Evolutionary conservation across 1,140 invertebrate species (phyloP).

Genomic region (Gonatopus flavifemur): DNA sequence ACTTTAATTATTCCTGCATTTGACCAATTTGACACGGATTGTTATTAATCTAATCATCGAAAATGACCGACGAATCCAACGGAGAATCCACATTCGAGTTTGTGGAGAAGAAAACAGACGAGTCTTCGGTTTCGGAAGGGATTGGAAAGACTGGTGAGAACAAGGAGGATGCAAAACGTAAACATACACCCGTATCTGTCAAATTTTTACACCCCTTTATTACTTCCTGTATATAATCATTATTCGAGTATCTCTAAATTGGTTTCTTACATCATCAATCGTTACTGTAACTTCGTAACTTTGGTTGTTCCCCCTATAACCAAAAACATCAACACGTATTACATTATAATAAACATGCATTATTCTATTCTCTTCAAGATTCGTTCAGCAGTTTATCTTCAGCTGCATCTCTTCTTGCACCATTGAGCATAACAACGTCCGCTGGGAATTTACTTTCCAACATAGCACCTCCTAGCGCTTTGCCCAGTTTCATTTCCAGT

Average conservation of each 20-base stretch:
- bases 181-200: slow-evolving; percentile 22
- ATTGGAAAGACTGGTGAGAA: slow-evolving; percentile 40
- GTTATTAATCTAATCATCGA: slow-evolving; percentile 10
- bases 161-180: slow-evolving; percentile 20
- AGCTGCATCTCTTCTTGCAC: slow-evolving; percentile 34
- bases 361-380: slow-evolving; percentile 27
- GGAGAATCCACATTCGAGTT: slow-evolving; percentile 62
- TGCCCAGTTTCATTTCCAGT: slow-evolving; percentile 55
- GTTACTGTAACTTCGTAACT: too few relatives aligned
- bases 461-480: slow-evolving; percentile 53
- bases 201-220: slow-evolving; percentile 4
- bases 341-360: too few relatives aligned
- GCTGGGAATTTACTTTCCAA: slow-evolving; percentile 49
- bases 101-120: slow-evolving; percentile 52
- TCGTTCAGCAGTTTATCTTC: slow-evolving; percentile 44
- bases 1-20: slow-evolving; percentile 2
- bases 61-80: slow-evolving; percentile 58
- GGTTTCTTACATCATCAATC: background rate
- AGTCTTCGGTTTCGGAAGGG: slow-evolving; percentile 37
- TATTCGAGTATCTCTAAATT: background rate
- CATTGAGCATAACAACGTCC: slow-evolving; percentile 31
- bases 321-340: too few relatives aligned
- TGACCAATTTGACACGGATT: slow-evolving; percentile 3
- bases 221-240: background rate
- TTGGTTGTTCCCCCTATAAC: too few relatives aligned